A percentile compares a stretch with the other conserved stretches of the same genome.
phyloP scores from a whole-genome alignment of 1,140 invertebrate genomes.

The Leptinotarsa defecta region DNA sequence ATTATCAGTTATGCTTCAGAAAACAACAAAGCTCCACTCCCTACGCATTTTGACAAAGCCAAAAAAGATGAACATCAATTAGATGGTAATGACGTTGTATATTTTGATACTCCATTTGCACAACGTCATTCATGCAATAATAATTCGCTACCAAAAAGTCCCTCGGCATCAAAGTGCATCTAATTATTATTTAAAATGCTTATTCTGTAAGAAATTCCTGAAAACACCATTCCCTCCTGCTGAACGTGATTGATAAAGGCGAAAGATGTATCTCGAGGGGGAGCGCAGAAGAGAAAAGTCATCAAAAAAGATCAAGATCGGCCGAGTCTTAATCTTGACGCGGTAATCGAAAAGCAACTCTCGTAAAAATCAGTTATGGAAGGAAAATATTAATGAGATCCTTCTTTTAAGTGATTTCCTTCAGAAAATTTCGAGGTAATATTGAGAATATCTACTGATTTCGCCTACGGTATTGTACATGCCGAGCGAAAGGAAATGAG shows the following conservation, averaged over 20 bases:
- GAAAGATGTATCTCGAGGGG: constrained; percentile 8
- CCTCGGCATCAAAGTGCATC: constrained; percentile 24
- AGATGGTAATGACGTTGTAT: constrained; percentile 14
- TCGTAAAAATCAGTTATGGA: constrained; percentile 31
- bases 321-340: constrained; percentile 32
- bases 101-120: constrained; percentile 15
- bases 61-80: constrained; percentile 25
- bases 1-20: constrained; percentile 19
- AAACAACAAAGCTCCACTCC: constrained; percentile 13
- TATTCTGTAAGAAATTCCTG: constrained; percentile 23
- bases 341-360: constrained; percentile 36
- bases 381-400: constrained; percentile 50
- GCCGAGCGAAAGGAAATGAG: too few relatives aligned
- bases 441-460: constrained; percentile 49
- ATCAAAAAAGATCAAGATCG: constrained; percentile 31
- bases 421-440: constrained; percentile 45
- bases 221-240: constrained; percentile 3
- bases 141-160: constrained; percentile 15
- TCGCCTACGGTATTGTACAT: constrained; percentile 8
- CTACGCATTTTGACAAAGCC: neutral
- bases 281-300: constrained; percentile 20
- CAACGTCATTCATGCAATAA: constrained; percentile 9
- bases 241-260: constrained; percentile 27
- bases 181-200: constrained; percentile 26
- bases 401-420: constrained; percentile 49